These are phyloP conservation scores for Teleogryllus occipitalis DNA, from an alignment of 1,140 invertebrate genomes.

Conservation along the genomic window DNA sequence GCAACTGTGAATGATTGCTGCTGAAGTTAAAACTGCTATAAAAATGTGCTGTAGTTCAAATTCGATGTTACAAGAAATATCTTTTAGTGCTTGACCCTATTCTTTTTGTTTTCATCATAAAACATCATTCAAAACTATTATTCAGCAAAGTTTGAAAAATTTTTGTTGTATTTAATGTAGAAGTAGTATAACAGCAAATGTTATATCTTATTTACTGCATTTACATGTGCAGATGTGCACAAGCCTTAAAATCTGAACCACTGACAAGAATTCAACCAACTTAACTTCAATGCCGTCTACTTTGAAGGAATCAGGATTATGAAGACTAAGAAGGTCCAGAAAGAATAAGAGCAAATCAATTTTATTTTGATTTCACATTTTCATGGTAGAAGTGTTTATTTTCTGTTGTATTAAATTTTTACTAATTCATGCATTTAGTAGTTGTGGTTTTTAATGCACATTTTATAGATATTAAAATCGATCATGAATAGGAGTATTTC, in stretches of 20 bases:
- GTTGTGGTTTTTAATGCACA: neutral
- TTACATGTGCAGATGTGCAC: neutral
- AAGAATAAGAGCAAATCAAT: neutral
- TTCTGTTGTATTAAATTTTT: neutral
- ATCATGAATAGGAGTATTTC: too few relatives aligned
- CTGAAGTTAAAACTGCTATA: too few relatives aligned
- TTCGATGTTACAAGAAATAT: too few relatives aligned
- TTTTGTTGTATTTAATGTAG: too few relatives aligned
- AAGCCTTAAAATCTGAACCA: neutral
- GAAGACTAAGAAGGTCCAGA: neutral
- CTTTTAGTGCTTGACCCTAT: too few relatives aligned
- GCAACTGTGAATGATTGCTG: too few relatives aligned
- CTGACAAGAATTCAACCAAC: neutral
- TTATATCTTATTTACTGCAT: too few relatives aligned
- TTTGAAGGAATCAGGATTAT: neutral
- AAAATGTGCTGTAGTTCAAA: too few relatives aligned
- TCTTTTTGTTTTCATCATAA: too few relatives aligned
- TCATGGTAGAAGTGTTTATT: neutral
- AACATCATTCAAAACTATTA: too few relatives aligned
- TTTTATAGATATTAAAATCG: neutral
- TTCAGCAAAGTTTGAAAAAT: too few relatives aligned
- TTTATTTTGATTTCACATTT: neutral
- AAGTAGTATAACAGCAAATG: too few relatives aligned
- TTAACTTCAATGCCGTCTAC: neutral
- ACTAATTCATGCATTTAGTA: neutral